Conservation (phyloP, 2,113 vertebrate genomes). For the Cisticola juncidis region DNA sequence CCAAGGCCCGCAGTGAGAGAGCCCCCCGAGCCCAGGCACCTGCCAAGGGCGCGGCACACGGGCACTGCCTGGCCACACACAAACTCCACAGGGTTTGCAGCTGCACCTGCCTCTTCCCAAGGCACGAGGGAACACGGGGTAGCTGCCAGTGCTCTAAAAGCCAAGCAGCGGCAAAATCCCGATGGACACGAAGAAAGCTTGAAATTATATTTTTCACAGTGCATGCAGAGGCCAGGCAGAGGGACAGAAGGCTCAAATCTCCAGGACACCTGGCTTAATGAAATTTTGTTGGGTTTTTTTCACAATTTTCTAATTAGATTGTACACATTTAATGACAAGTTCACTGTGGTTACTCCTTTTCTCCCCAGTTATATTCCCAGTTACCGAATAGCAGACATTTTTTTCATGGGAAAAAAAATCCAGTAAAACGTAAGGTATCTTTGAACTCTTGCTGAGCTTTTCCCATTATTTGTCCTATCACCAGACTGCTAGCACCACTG, state of each 20-base stretch:
- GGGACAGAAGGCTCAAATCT: neutral
- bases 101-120: neutral
- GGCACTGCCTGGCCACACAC: neutral
- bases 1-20: accelerated
- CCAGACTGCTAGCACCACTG: neutral
- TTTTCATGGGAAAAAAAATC: neutral
- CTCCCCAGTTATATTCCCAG: neutral
- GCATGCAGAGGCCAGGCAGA: neutral
- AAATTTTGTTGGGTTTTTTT: neutral
- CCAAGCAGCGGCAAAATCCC: neutral
- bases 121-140: accelerated
- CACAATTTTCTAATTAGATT: neutral
- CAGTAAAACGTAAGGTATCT: neutral
- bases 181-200: neutral
- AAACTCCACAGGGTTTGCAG: neutral
- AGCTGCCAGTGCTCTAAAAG: neutral
- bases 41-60: accelerated
- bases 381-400: neutral
- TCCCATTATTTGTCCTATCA: neutral
- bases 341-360: neutral
- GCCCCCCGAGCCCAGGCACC: neutral
- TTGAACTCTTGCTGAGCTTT: neutral
- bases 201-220: neutral
- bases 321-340: neutral
- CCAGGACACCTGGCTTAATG: neutral